Evolutionary conservation across 2,888 invertebrate species (phyloP).

Genomic region (Portevinia maculata): DNA sequence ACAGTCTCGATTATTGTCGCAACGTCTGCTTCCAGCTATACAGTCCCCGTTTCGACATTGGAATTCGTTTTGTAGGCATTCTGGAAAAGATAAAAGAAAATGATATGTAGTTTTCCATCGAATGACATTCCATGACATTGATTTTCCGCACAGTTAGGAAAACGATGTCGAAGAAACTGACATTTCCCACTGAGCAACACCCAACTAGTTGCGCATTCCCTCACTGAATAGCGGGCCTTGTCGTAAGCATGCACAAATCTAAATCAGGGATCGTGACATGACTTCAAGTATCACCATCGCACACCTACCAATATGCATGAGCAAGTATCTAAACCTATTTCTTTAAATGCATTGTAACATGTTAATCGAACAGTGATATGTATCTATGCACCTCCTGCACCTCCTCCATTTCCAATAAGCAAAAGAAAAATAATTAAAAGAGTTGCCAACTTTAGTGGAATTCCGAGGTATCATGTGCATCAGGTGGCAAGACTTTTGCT

Average conservation of each 20-base stretch:
- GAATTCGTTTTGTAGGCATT: conserved; percentile 85
- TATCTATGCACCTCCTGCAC: background rate
- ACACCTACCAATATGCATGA: conserved; percentile 25
- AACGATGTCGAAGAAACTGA: conserved; percentile 7
- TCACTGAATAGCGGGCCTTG: conserved; percentile 38
- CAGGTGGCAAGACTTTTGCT: conserved; percentile 41
- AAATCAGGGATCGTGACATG: conserved; percentile 56
- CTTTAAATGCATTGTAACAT: conserved; percentile 46
- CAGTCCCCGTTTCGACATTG: conserved; percentile 86
- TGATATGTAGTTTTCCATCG: background rate
- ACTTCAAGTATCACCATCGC: conserved; percentile 15
- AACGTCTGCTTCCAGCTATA: conserved; percentile 84
- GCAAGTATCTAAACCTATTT: conserved; percentile 19
- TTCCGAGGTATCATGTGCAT: conserved; percentile 49
- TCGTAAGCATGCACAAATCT: conserved; percentile 68
- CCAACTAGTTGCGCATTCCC: conserved; percentile 51
- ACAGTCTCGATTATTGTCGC: conserved; percentile 85
- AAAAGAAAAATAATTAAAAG: conserved; percentile 10
- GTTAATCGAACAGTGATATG: conserved; percentile 52
- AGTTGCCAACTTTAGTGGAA: conserved; percentile 43
- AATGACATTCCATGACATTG: conserved; percentile 17
- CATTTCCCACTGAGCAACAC: conserved; percentile 26
- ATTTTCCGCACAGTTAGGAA: conserved; percentile 32
- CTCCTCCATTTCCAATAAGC: background rate
- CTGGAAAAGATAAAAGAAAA: conserved; percentile 78